Conservation (phyloP, 2,797 vertebrate genomes). For the Cryptoprocta ferox region DNA sequence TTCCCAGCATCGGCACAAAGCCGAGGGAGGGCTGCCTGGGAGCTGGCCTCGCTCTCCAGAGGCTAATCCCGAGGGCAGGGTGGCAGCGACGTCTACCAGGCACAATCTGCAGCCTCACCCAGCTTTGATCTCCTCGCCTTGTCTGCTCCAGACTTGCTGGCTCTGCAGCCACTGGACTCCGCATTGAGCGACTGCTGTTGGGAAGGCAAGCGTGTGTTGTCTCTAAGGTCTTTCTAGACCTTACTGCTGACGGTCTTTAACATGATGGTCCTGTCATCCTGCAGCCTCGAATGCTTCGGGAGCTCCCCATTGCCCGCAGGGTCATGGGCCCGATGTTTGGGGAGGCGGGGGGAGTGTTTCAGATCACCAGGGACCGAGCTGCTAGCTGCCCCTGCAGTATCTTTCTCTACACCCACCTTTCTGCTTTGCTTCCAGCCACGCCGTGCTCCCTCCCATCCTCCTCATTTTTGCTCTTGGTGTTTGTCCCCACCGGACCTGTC, state of each 20-base stretch:
- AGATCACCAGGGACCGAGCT: neutral
- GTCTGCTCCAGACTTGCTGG: neutral
- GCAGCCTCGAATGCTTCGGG: neutral
- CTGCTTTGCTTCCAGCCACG: neutral
- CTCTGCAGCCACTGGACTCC: neutral
- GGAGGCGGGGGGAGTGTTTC: no score
- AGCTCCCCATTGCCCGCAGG: neutral
- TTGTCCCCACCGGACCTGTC: no score
- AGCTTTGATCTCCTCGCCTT: neutral
- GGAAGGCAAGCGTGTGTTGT: no score
- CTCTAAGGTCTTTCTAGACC: neutral
- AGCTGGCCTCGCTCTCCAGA: neutral
- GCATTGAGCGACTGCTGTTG: neutral
- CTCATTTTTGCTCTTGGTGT: accelerated
- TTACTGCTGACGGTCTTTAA: accelerated
- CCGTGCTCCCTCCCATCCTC: accelerated
- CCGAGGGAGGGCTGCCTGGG: neutral
- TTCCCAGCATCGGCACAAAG: accelerated
- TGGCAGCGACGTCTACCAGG: neutral
- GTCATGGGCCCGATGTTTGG: no score
- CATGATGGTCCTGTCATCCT: neutral
- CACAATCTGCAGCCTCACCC: accelerated
- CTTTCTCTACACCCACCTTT: accelerated
- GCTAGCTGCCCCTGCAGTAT: accelerated
- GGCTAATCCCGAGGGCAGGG: neutral